Base-by-base conservation (phyloP, 1,140 invertebrate species). In the Cotesia vestalis region DNA sequence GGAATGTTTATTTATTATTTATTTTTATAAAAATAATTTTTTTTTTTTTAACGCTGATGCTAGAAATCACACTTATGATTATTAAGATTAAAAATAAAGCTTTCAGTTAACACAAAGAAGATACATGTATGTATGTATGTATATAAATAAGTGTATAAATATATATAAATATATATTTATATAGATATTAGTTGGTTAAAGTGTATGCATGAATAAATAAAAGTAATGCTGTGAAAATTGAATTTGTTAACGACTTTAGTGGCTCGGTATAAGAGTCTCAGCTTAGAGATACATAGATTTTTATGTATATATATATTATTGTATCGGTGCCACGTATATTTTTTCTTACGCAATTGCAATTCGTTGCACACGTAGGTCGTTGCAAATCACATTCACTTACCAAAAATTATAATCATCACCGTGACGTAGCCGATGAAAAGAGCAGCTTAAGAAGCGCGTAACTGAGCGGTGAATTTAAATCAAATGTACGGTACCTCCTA, bases 51-150 rank as follows among this genome's bases (percentile, higher is more conserved):
- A 9, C 40, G 40, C 40, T 46, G 40, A 34, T 71, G 40, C 38
- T 52, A 40, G 52, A 34, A 73, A 62, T 59, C 46, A n/a, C 36
- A 51, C 61, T 4, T 70, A 4, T 53, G 60, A 36, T 4, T 70
- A 4, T 53, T 66, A 36, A 40, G 52, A 70, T 55, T 75, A 76
- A 70, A 69, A 67, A 46, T 9, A 46, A 46, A 46, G 40, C 40
- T 46, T 46, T 27, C 27, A 27, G 27, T 27, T 27, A 3, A 52
- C 2, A 52, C n/a, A 57, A 20, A 17, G n/a, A 57, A 57, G 6
- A 57, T 57, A 57, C n/a, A 57, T n/a, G 12, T 57, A 57, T n/a
- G 4, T 55, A 20, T 40, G 9, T 40, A 12, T 3, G 4, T 53
- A 55, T 36, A 17, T 12, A 2, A 17, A 3, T 66, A 36, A 11